Evolutionary conservation across 1,140 invertebrate genomes (phyloP).

Genomic region (Drosophila punjabiensis): DNA sequence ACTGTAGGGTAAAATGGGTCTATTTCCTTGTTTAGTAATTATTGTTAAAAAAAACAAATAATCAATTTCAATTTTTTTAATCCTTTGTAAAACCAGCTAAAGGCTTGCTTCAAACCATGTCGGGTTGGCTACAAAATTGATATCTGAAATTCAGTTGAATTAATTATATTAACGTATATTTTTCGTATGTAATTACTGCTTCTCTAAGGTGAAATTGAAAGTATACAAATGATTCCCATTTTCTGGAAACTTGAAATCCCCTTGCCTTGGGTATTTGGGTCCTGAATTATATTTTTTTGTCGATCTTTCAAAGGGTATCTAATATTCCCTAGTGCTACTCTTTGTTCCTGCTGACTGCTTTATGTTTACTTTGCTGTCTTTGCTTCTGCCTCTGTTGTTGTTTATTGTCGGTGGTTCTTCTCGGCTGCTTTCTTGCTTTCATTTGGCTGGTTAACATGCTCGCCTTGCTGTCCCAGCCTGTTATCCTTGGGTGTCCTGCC

Average conservation of each 20-base stretch:
- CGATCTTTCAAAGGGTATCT: neutral
- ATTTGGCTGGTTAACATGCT: slow-evolving; percentile 46
- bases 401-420: slow-evolving; percentile 33
- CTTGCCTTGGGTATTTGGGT: no score
- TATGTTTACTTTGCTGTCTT: slow-evolving; percentile 44
- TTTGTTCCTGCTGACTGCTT: slow-evolving; percentile 1
- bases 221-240: no score
- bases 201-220: no score
- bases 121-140: no score
- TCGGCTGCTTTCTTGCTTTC: slow-evolving; percentile 33
- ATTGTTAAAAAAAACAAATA: neutral
- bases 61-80: neutral
- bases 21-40: no score
- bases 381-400: slow-evolving; percentile 43
- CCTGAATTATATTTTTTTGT: neutral
- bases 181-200: no score
- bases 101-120: no score
- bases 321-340: neutral
- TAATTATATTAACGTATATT: no score
- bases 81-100: no score
- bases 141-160: no score
- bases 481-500: slow-evolving; percentile 8
- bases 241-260: neutral
- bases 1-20: neutral
- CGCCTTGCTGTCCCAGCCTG: slow-evolving; percentile 1